Base-by-base conservation (phyloP, 1,140 invertebrate genomes). In the Acromyrmex echinatior region DNA sequence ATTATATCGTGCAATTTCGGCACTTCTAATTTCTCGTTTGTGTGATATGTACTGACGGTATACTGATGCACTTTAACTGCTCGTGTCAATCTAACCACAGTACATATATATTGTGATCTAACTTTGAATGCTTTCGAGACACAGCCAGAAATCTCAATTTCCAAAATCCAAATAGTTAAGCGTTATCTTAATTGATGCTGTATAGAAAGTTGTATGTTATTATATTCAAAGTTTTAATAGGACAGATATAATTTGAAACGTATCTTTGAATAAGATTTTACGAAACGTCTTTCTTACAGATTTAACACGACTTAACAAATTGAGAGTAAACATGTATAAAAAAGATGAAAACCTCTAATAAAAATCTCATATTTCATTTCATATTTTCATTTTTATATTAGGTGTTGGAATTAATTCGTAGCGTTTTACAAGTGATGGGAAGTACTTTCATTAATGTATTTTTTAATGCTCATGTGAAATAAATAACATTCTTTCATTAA, bases 101-200 rank as follows among this genome's bases (percentile, higher is more conserved):
- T 39, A 39, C 35, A 39, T 39, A 39, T 39, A 39, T 39, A 39
- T 6, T 39, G 18, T 58, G 65, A 68, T 21, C 35, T 73, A 73
- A 73, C 7, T 70, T 21, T 68, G 21, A 71, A 51, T 79, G 35
- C 35, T 60, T 45, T 60, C 25, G 80, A 82, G 35, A 21, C 25
- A 73, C 25, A 73, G 28, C 18, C 7, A 21, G 35, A 79, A 62
- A 74, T 31, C 35, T 80, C 65, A 35, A 71, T 58, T 81, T 81
- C 10, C 10, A 45, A 28, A 71, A 71, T 81, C 10, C 10, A 45
- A 28, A 71, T 71, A 58, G 39, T 56, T 51, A 31, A 58, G 21
- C 9, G 10, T 68, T 35, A 0, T 10, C 51, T 39, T 28, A 14
- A 2, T 35, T n/a, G 21, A 70, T 0, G 1, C 4, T 25, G 12